Evolutionary conservation across 2,113 vertebrate species (phyloP).

Genomic region (Dipodomys merriami): DNA sequence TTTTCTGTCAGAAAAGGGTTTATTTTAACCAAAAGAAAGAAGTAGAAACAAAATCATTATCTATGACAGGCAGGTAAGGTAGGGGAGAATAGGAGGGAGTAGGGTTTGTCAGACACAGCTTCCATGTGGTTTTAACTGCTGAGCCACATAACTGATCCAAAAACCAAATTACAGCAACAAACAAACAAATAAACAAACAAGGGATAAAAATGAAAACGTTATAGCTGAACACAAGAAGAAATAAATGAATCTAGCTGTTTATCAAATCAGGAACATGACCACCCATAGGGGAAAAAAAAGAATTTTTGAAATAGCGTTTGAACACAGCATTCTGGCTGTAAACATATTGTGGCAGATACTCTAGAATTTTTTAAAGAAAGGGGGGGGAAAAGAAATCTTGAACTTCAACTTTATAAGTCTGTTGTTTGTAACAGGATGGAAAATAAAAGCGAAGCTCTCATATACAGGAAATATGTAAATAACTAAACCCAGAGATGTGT

Average conservation of each 20-base stretch:
- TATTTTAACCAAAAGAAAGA: slow-evolving; percentile 8
- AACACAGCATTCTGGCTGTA: neutral
- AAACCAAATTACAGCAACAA: slow-evolving; percentile 27
- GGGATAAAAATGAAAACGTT: neutral
- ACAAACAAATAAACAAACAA: neutral
- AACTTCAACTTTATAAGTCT: neutral
- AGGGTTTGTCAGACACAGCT: no score
- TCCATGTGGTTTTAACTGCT: neutral
- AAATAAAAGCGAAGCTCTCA: neutral
- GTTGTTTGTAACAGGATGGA: neutral
- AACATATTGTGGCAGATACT: neutral
- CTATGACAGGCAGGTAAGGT: neutral
- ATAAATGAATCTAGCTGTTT: neutral
- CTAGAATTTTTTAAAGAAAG: neutral
- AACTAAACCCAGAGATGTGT: neutral
- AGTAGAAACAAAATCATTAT: neutral
- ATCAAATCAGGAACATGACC: neutral
- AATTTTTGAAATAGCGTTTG: neutral
- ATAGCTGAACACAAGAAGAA: neutral
- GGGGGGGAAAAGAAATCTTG: neutral
- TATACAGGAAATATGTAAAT: neutral
- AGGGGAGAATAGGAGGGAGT: neutral
- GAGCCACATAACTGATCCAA: slow-evolving; percentile 17
- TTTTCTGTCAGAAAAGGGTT: neutral
- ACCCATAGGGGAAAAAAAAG: neutral